These are phyloP conservation scores for Bombycilla garrulus DNA, from an alignment of 2,113 vertebrate species.

Conservation along the genomic window DNA sequence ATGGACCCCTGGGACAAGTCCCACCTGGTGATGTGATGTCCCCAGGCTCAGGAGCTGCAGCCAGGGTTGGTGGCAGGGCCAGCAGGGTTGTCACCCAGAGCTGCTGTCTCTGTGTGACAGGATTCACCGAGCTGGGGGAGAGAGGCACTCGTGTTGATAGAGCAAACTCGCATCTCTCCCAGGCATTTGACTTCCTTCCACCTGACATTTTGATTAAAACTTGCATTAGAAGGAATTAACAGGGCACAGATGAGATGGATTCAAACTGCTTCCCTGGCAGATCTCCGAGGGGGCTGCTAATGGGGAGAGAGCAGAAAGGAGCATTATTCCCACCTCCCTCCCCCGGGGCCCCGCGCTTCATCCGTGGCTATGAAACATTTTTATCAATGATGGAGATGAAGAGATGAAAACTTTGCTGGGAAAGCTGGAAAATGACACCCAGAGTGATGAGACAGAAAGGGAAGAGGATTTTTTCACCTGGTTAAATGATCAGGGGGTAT, in stretches of 20 bases:
- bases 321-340: constrained; percentile 11
- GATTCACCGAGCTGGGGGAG: background rate
- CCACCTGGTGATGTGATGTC: background rate
- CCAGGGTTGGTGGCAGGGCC: background rate
- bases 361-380: constrained; percentile 28
- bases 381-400: constrained; percentile 32
- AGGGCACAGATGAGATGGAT: constrained; percentile 58
- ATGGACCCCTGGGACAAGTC: background rate
- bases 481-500: background rate
- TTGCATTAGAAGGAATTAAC: constrained; percentile 66
- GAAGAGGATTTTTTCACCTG: background rate
- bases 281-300: constrained; percentile 55
- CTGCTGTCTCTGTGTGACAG: constrained; percentile 5
- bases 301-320: constrained; percentile 43
- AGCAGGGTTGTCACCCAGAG: background rate
- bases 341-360: background rate
- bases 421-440: constrained; percentile 12
- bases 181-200: constrained; percentile 64
- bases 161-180: background rate
- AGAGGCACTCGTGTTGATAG: constrained; percentile 5
- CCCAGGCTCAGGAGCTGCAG: background rate
- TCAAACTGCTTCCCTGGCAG: constrained; percentile 58
- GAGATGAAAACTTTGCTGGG: constrained; percentile 40
- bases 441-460: background rate
- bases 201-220: constrained; percentile 70